phyloP scores from a whole-genome alignment of 2,113 vertebrate genomes.

The Eretmochelys imbricata region DNA sequence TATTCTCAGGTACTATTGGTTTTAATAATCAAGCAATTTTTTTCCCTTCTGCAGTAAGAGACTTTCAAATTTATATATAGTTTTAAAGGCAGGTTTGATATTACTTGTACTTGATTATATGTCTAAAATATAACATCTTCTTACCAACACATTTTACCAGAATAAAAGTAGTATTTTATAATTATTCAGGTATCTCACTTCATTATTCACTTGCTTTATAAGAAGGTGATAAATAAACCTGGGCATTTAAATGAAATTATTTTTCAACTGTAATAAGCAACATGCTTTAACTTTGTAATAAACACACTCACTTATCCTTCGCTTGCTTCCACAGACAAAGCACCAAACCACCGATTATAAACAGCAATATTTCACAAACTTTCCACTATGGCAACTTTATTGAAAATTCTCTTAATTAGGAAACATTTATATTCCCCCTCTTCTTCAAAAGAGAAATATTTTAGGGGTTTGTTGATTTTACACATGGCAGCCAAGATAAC shows the following conservation, averaged over 20 bases:
- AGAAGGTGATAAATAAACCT: constrained; percentile 56
- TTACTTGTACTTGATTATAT: constrained; percentile 20
- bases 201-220: constrained; percentile 62
- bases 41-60: not conserved
- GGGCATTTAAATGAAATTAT: constrained; percentile 68
- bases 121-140: constrained; percentile 14
- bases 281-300: constrained; percentile 72
- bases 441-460: not conserved
- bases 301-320: constrained; percentile 41
- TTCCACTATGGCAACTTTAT: accelerated
- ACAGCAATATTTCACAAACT: not conserved
- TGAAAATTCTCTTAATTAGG: not conserved
- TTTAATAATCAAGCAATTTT: constrained; percentile 51
- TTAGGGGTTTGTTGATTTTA: not conserved
- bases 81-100: constrained; percentile 45
- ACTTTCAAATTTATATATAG: not conserved
- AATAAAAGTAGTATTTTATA: not conserved
- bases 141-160: not conserved
- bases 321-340: constrained; percentile 34
- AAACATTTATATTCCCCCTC: not conserved
- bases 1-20: constrained; percentile 71
- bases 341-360: constrained; percentile 48
- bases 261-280: constrained; percentile 51
- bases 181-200: constrained; percentile 55
- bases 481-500: not conserved